Evolutionary conservation across 2,113 vertebrate species (phyloP), one percentile per base, ranked within the genome.

Genomic region (Daubentonia madagascariensis): DNA sequence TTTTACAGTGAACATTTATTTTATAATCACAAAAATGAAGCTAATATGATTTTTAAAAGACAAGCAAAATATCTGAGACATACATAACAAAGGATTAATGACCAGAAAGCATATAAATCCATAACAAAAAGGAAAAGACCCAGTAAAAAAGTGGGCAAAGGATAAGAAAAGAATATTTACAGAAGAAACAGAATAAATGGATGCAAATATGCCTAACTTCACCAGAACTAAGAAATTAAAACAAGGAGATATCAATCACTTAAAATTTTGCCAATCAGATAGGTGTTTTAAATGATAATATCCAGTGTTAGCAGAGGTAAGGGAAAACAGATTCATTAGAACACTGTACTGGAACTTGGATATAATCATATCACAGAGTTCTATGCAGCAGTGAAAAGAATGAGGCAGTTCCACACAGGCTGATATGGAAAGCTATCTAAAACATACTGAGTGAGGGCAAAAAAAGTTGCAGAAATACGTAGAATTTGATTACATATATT

Each of bases 161-260:
- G 14, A 20, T 68, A 80, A 84, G 65, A 85, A 80, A 4, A 70
- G 37, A 68, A 35, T 88, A 92, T 50, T 97, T 84, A 89, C 18
- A 93, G 43, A 50, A 80, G 22, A 88, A 59, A 96, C 20, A 83
- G 3, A 37, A 94, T 11, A 95, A 92, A 85, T 54, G 0, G 22
- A 87, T 20, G 28, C 57, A 79, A 65, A 92, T 20, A 87, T 22
- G 65, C 37, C 61, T 85, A 68, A 87, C 40, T 90, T 92, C 35
- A 95, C 52, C 28, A 93, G 37, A 89, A 76, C 40, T 78, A 76
- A 91, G 57, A 80, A 92, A 75, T 48, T 68, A 92, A 94, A 93
- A 86, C 28, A 91, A 67, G 67, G 40, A 92, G 89, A 22, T 13
- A 91, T 14, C 14, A 75, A 88, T 88, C 6, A 43, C 37, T 81